phyloP scores from a whole-genome alignment of 2,797 vertebrate species.

The Allobates femoralis region DNA sequence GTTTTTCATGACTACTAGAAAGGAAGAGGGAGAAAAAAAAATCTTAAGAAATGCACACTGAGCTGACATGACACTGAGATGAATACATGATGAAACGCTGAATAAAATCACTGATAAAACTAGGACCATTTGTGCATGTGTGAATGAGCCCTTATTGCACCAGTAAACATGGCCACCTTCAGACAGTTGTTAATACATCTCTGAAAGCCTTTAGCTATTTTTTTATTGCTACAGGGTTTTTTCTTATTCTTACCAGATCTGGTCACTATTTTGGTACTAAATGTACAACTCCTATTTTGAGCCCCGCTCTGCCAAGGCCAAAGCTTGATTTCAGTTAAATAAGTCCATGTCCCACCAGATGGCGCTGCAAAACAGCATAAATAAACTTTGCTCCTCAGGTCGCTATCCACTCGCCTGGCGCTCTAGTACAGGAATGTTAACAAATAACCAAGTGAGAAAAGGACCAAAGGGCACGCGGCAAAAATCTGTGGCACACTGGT shows the following conservation, averaged over 20 bases:
- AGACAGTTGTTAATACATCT: no score
- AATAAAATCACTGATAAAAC: neutral
- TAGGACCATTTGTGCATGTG: neutral
- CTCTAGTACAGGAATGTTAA: neutral
- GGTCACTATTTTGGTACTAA: neutral
- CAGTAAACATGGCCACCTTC: no score
- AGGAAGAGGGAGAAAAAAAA: no score
- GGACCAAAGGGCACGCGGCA: constrained; percentile 7
- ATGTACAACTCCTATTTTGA: neutral
- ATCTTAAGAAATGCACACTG: no score
- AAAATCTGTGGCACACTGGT: neutral
- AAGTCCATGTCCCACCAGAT: neutral
- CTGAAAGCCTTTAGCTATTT: no score
- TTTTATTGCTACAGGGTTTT: no score
- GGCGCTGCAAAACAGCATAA: neutral
- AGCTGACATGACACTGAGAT: no score
- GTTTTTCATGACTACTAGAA: no score
- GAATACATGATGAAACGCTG: neutral
- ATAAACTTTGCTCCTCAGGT: neutral
- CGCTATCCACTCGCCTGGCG: neutral
- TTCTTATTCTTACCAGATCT: neutral
- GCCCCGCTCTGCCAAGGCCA: neutral
- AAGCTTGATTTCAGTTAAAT: neutral
- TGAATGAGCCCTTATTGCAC: no score
- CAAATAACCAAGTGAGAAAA: neutral